Conservation (phyloP, 2,797 vertebrate genomes). For the Microhierax caerulescens region DNA sequence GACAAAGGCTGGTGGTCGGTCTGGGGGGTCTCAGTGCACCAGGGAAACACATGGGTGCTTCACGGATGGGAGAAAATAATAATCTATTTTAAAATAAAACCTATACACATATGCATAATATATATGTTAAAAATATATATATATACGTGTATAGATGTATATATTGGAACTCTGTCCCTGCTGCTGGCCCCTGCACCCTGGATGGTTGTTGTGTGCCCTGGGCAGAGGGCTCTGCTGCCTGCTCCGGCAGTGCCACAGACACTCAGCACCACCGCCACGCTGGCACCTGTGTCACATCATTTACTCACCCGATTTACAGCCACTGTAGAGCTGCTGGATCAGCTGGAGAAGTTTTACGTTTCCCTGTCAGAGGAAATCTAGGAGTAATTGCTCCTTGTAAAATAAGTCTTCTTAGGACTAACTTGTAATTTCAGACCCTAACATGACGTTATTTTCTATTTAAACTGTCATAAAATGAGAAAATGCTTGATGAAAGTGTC, state of each 20-base stretch:
- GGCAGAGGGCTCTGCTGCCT: neutral
- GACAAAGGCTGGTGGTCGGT: rapidly evolving
- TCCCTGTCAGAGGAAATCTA: neutral
- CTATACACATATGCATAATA: too few species aligned
- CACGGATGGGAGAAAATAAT: neutral
- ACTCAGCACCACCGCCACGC: rapidly evolving
- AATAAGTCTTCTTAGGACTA: neutral
- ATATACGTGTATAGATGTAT: too few species aligned
- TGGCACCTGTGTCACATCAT: rapidly evolving
- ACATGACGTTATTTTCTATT: neutral
- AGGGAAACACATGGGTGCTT: neutral
- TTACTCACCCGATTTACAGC: neutral
- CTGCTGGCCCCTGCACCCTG: neutral
- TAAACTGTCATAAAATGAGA: neutral
- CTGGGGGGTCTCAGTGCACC: neutral
- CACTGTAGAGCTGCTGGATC: neutral
- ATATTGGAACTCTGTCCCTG: neutral
- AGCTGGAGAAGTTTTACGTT: neutral
- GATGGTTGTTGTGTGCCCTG: rapidly evolving
- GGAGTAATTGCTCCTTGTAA: neutral
- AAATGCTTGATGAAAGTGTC: neutral
- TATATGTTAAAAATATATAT: too few species aligned
- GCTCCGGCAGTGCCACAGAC: neutral
- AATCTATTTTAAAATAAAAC: too few species aligned
- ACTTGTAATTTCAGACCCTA: neutral